Conservation (phyloP, 2,797 vertebrate species). For the Dallia pectoralis region DNA sequence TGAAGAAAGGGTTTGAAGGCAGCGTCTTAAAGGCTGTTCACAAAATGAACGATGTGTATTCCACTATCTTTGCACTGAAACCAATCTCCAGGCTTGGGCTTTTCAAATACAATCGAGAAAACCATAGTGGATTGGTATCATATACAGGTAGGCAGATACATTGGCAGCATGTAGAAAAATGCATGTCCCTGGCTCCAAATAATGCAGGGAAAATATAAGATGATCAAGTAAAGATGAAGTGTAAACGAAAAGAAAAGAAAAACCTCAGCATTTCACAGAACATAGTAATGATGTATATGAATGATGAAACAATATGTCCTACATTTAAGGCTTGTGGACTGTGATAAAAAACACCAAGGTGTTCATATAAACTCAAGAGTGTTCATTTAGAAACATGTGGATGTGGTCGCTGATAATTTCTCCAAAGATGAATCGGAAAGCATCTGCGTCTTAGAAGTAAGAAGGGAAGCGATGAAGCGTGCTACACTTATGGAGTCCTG, state of each 20-base stretch:
- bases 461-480: constrained; percentile 25
- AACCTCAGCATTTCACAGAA: too few relatives aligned
- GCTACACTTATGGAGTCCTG: constrained; percentile 41
- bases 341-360: constrained; percentile 1
- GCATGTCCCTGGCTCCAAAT: not conserved
- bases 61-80: not conserved
- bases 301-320: too few relatives aligned
- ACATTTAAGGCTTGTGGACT: not conserved
- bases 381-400: constrained; percentile 27
- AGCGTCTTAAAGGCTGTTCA: not conserved
- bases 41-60: not conserved
- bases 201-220: too few relatives aligned
- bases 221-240: too few relatives aligned
- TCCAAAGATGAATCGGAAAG: constrained; percentile 43
- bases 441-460: constrained; percentile 42
- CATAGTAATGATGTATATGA: too few relatives aligned
- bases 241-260: too few relatives aligned
- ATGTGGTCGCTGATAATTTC: constrained; percentile 53
- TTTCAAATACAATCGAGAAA: not conserved
- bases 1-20: not conserved
- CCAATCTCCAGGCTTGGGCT: not conserved
- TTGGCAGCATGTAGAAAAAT: not conserved
- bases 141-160: too few relatives aligned
- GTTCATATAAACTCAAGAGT: constrained; percentile 20
- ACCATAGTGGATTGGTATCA: too few relatives aligned